phyloP scores from a whole-genome alignment of 2,113 vertebrate genomes.

The Barbus barbus region DNA sequence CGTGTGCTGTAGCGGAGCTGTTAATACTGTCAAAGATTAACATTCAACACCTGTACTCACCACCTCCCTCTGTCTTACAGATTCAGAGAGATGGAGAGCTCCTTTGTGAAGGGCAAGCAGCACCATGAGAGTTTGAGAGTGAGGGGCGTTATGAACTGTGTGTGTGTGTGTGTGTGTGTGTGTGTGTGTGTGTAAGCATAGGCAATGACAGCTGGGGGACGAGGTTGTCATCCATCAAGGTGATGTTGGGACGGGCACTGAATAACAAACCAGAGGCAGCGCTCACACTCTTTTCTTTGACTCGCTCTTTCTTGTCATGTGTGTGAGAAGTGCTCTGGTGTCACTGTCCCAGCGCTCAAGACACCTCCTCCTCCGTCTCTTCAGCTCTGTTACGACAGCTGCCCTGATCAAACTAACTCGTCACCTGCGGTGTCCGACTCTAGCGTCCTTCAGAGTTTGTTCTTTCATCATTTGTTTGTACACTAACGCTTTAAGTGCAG shows the following conservation, averaged over 20 bases:
- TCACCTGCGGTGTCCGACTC: background rate
- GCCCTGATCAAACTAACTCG: background rate
- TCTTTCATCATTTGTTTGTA: background rate
- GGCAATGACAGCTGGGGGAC: constrained; percentile 55
- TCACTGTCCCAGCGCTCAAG: background rate
- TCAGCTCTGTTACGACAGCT: background rate
- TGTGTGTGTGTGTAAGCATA: constrained; percentile 33
- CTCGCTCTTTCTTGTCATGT: background rate
- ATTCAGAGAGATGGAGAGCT: constrained; percentile 18
- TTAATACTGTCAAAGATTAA: constrained; percentile 31
- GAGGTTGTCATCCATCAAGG: constrained; percentile 63
- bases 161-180: constrained; percentile 14
- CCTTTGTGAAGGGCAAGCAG: constrained; percentile 46
- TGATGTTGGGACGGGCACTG: constrained; percentile 51
- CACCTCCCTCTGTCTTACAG: constrained; percentile 1
- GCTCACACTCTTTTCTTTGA: constrained; percentile 40
- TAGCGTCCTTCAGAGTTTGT: background rate
- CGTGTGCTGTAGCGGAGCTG: background rate
- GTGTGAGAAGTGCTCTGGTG: constrained; percentile 16
- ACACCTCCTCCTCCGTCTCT: background rate
- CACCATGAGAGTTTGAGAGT: background rate
- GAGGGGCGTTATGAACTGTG: constrained; percentile 20
- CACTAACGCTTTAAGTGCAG: background rate
- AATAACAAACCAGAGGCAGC: constrained; percentile 56
- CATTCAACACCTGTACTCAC: constrained; percentile 38